Evolutionary conservation across 2,113 vertebrate genomes (phyloP).

Genomic region (Dolichotis patagonum): DNA sequence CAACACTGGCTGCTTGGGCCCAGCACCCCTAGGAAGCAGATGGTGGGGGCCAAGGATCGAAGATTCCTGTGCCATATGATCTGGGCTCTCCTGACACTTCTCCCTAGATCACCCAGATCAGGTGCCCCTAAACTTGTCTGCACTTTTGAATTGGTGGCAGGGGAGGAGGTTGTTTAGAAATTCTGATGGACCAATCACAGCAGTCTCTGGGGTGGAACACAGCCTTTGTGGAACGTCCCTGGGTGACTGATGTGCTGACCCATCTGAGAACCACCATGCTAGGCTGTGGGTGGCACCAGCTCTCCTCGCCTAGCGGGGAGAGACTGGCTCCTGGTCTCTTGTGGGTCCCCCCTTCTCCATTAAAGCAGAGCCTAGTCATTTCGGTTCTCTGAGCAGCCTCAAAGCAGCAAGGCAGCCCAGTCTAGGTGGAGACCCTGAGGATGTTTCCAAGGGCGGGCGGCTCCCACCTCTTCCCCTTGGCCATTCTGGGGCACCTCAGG

Average conservation of each 20-base stretch:
- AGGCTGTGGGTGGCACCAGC: rapidly evolving
- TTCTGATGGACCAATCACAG: rapidly evolving
- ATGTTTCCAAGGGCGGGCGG: neutral
- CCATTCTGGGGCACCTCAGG: neutral
- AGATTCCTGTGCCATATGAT: neutral
- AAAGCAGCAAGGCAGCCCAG: neutral
- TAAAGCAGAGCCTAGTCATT: neutral
- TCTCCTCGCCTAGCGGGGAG: rapidly evolving
- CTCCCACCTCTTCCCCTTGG: neutral
- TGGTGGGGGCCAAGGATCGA: neutral
- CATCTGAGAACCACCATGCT: too few species aligned
- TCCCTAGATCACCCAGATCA: neutral
- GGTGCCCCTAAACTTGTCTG: neutral
- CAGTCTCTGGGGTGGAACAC: neutral
- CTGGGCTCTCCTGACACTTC: neutral
- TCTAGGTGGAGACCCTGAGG: neutral
- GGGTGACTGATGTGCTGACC: too few species aligned
- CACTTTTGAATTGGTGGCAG: neutral
- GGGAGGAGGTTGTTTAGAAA: neutral
- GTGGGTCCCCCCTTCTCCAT: neutral
- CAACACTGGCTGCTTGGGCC: neutral
- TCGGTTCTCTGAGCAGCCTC: neutral
- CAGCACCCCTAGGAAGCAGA: too few species aligned
- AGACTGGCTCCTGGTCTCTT: neutral
- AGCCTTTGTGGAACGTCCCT: neutral